Percentiles rank a stretch among this genome's conserved stretches.
phyloP scores from a whole-genome alignment of 53 echinoderm and acorn worm genomes.

The Astropecten irregularis region DNA sequence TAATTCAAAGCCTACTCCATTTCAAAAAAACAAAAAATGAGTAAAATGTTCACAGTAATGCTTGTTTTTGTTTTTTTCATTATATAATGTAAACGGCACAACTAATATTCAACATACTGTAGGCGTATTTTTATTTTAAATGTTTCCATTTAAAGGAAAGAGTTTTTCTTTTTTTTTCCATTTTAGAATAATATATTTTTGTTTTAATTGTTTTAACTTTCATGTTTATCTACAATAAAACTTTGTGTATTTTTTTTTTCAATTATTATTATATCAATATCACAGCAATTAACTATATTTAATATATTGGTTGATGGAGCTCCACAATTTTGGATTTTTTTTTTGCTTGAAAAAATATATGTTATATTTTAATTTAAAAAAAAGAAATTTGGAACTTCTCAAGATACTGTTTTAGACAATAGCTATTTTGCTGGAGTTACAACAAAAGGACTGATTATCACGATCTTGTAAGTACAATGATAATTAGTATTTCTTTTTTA shows the following conservation, averaged over 20 bases:
- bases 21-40: neutral
- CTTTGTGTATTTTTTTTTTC: slow-evolving; percentile 14
- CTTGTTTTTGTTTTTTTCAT: too few relatives aligned
- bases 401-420: neutral
- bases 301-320: neutral
- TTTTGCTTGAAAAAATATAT: neutral
- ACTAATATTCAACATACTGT: slow-evolving; percentile 4
- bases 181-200: neutral
- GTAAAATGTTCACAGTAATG: slow-evolving; percentile 5
- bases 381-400: neutral
- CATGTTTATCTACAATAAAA: slow-evolving; percentile 27
- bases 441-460: neutral
- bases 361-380: too few relatives aligned
- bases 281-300: slow-evolving; percentile 32
- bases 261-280: too few relatives aligned
- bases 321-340: neutral
- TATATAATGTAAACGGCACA: neutral
- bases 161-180: too few relatives aligned
- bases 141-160: too few relatives aligned
- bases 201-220: too few relatives aligned
- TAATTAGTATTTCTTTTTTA: neutral
- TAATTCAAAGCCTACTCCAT: neutral
- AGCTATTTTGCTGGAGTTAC: neutral
- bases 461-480: neutral
- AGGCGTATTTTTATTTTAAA: neutral